Base-by-base conservation (phyloP, 2,888 invertebrate species). In the Clepsis dumicolana region DNA sequence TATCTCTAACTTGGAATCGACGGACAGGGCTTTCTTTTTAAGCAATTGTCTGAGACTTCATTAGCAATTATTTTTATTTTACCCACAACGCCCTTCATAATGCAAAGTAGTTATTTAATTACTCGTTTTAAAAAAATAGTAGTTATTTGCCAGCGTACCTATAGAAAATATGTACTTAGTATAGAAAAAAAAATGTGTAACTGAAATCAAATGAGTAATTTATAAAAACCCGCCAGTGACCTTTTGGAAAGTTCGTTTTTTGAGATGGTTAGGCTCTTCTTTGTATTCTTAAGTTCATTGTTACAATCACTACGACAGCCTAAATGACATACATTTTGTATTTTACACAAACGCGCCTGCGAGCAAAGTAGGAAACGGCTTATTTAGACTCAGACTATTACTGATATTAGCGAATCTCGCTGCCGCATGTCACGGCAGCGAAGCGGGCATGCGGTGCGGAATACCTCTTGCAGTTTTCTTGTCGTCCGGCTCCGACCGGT, bases 361-460 rank as follows among this genome's bases (percentile, higher is more conserved):
- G 74, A 72, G 75, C 81, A 81, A 88, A 87, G 84, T 84, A 89
- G 89, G 89, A 89, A 87, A 80, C 79, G 25, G 62, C 79, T 83
- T 76, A 82, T 89, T 85, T 77, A 73, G 74, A 72, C 75, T 70
- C 75, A 73, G 67, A 64, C 63, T 74, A 74, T 77, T 69, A 53
- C 60, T 52, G 65, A 70, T 53, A 63, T 74, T 73, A 74, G 67
- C 29, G 41, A 65, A 71, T 57, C 52, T 65, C 38, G 54, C 35
- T 21, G 52, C 59, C 54, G 1, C 52, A 52, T 52, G 52, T 25
- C 25, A 21, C 59, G 41, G 25, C 8, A 14, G 10, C 24, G 38
- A 10, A 25, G 24, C 41, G 59, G 38, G 16, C 25, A 8, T 38
- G 25, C 14, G 29, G 4, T 29, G 29, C 29, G 29, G 29, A 7